Base-by-base conservation (phyloP, 92 coral and sea anemone species). In the Palythoa caribaeorum region DNA sequence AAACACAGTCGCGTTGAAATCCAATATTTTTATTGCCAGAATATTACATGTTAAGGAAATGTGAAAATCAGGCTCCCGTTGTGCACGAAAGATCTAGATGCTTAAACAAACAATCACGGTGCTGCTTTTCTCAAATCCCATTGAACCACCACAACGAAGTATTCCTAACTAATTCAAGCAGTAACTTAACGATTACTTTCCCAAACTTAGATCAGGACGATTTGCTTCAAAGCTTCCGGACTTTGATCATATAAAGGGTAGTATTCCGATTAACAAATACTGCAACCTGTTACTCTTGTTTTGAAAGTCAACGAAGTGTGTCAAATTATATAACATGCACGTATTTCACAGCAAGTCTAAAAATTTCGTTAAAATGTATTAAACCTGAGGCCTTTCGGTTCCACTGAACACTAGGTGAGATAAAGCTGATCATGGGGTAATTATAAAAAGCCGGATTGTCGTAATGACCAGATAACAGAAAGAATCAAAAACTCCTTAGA, bases 61-160 rank as follows among this genome's bases (percentile, higher is more conserved):
- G 86, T 66, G 60, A 65, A 81, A 81, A 66, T 21, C 86, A 81
- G 86, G 14, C 73, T 47, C 75, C 76, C 86, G 73, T 66, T 3
- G 76, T 47, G 76, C 62, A 35, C 35, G 86, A 81, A 81, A 81
- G 53, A 12, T 81, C 86, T 81, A 81, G 86, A 81, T 65, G 50
- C 20, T 39, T 73, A 38, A 55, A 81, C 73, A 81, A 81, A 66
- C 86, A 81, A 66, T 5, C 86, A 40, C 17, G 76, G 21, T 66
- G 60, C 73, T 80, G 85, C n/a, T 80, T 36, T 66, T 63, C 51
- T 47, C 51, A 44, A 36, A 19, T 39, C 70, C 70, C 6, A 63
- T 21, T 63, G 38, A 68, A 19, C n/a, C 47, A 71, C 85, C 85
- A 38, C 85, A 2, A 39, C 75, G 65, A 16, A 65, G 53, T 6